Evolutionary conservation across 2,113 vertebrate species (phyloP).

Genomic region (Amia ocellicauda): DNA sequence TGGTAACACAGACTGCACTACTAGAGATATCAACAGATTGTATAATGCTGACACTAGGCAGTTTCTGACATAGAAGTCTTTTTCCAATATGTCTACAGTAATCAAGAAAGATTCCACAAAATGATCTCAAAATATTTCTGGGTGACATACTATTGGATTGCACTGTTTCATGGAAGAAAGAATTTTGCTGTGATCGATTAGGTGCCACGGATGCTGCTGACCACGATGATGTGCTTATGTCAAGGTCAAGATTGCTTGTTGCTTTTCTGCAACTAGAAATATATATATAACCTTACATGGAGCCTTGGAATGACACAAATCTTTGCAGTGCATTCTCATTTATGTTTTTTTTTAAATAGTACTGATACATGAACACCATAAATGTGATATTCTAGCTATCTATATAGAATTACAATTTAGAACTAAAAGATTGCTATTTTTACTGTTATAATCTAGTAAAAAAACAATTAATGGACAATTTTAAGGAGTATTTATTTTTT

Average conservation of each 20-base stretch:
- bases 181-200: constrained; percentile 21
- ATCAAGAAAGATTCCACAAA: constrained; percentile 32
- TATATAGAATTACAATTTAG: no score
- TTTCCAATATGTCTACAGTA: constrained; percentile 32
- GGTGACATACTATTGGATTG: constrained; percentile 17
- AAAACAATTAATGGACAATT: no score
- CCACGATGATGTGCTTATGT: constrained; percentile 7
- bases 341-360: no score
- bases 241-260: constrained; percentile 12
- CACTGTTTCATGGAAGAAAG: constrained; percentile 11
- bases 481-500: no score
- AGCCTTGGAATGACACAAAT: not conserved
- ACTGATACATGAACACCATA: no score
- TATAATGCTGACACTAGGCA: constrained; percentile 29
- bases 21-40: constrained; percentile 31
- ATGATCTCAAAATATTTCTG: constrained; percentile 24
- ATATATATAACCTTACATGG: not conserved
- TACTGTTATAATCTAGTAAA: no score
- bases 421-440: no score
- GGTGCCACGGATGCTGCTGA: constrained; percentile 1
- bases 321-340: no score
- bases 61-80: constrained; percentile 16
- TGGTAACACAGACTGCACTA: constrained; percentile 39
- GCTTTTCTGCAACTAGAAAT: not conserved
- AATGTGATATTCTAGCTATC: no score